Base-by-base conservation (phyloP, 2,113 vertebrate species). In the Atractosteus spatula region DNA sequence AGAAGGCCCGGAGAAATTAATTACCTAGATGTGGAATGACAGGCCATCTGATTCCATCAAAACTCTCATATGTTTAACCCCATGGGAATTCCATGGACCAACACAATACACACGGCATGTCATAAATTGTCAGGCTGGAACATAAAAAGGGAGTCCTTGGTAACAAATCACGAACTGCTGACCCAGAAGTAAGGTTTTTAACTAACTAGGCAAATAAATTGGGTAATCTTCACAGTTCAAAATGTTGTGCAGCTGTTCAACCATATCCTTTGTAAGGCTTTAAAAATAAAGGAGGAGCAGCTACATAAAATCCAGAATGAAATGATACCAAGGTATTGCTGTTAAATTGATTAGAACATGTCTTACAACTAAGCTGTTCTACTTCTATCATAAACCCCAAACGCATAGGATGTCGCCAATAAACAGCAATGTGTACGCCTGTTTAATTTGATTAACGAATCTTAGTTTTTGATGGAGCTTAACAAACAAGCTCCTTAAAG, bases 1-100 rank as follows among this genome's bases (percentile, higher is more conserved):
- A 16, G 41, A 11, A 64, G n/a, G 62, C 13, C 62, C 12, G 41
- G 62, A 64, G 14, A 42, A 64, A 64, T 64, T 64, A 64, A 64
- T 64, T 64, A 29, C 5, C 59, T 62, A 14, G 17, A 13, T 16
- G 12, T 17, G 8, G 62, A 41, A 12, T 4, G 12, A 64, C 62
- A 64, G 17, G 16, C 17, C n/a, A 64, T 41, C 13, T 62, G 17
- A 14, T 62, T n/a, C 61, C 13, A 62, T n/a, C 61, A 62, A 62
- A 62, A n/a, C 54, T 8, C 7, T 8, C 12, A 12, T 55, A 55
- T 55, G 54, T 55, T 55, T 55, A 12, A 55, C 54, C 12, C 7
- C 12, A 55, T 8, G 7, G 54, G 54, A 12, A 8, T 8, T 55
- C 7, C 7, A 59, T 4, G 56, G 3, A 12, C n/a, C 4, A n/a